Evolutionary conservation across 2,888 invertebrate genomes (phyloP).

Genomic region (Clanis bilineata): DNA sequence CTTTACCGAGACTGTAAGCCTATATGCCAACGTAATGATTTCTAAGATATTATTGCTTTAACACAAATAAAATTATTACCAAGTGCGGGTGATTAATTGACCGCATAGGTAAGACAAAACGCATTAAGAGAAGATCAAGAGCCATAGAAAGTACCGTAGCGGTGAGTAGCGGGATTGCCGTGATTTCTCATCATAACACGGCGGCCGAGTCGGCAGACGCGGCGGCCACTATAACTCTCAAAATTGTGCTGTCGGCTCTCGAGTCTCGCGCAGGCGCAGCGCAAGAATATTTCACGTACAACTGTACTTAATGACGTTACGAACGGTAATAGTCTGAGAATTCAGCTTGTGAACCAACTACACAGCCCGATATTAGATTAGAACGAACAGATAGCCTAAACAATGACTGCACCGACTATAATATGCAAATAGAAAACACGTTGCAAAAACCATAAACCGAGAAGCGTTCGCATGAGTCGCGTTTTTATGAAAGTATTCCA

Average conservation of each 20-base stretch:
- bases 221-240: slow-evolving; percentile 56
- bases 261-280: too few species aligned
- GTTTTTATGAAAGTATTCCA: slow-evolving; percentile 33
- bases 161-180: slow-evolving; percentile 70
- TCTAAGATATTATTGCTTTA: slow-evolving; percentile 19
- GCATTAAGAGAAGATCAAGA: slow-evolving; percentile 71
- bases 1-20: not conserved
- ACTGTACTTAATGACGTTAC: slow-evolving; percentile 73
- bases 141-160: slow-evolving; percentile 76
- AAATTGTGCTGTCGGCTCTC: slow-evolving; percentile 74
- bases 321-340: slow-evolving; percentile 75
- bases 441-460: slow-evolving; percentile 50
- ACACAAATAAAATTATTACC: slow-evolving; percentile 38
- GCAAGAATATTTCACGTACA: slow-evolving; percentile 68
- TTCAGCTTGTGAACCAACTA: slow-evolving; percentile 58
- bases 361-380: slow-evolving; percentile 66
- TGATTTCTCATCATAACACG: slow-evolving; percentile 66
- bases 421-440: slow-evolving; percentile 65
- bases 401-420: slow-evolving; percentile 62
- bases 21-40: slow-evolving; percentile 2
- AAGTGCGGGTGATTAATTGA: slow-evolving; percentile 68
- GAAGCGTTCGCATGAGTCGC: slow-evolving; percentile 52
- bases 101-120: slow-evolving; percentile 68
- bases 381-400: slow-evolving; percentile 67
- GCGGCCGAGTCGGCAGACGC: slow-evolving; percentile 25